These are phyloP conservation scores for Dreissena polymorpha DNA, from an alignment of 1,140 invertebrate species.

Conservation along the genomic window DNA sequence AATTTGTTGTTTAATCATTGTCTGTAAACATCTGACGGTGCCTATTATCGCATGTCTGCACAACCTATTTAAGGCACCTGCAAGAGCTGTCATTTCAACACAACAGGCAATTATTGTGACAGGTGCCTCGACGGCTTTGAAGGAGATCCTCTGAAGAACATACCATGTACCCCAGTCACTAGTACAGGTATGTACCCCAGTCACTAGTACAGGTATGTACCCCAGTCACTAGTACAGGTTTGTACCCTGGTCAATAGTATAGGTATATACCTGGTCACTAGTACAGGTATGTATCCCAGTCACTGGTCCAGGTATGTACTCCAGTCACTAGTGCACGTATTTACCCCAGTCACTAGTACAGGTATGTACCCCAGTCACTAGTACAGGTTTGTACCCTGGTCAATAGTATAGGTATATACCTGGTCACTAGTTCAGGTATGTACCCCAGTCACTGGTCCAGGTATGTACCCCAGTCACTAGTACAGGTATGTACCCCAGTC, in stretches of 20 bases:
- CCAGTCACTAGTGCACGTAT: too few relatives aligned
- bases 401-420: too few relatives aligned
- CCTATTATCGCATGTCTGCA: too few relatives aligned
- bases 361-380: constrained; percentile 2
- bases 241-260: too few relatives aligned
- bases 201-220: not conserved
- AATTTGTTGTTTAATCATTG: too few relatives aligned
- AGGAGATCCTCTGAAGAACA: constrained; percentile 31
- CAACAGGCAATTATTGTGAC: constrained; percentile 34
- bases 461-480: not conserved
- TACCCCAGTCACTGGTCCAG: not conserved
- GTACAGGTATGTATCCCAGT: constrained; percentile 2
- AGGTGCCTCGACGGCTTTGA: constrained; percentile 21
- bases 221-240: too few relatives aligned
- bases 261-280: too few relatives aligned
- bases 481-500: too few relatives aligned
- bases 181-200: not conserved
- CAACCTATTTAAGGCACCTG: too few relatives aligned
- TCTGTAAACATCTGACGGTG: not conserved
- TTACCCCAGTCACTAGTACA: not conserved
- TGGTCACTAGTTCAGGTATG: not conserved
- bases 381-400: too few relatives aligned
- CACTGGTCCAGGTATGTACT: too few relatives aligned
- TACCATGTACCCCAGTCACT: constrained; percentile 9
- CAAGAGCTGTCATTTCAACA: constrained; percentile 26